Evolutionary conservation across 2,888 invertebrate genomes (phyloP), one percentile per base, ranked within the genome.

Genomic region (Dichetophora obliterata): DNA sequence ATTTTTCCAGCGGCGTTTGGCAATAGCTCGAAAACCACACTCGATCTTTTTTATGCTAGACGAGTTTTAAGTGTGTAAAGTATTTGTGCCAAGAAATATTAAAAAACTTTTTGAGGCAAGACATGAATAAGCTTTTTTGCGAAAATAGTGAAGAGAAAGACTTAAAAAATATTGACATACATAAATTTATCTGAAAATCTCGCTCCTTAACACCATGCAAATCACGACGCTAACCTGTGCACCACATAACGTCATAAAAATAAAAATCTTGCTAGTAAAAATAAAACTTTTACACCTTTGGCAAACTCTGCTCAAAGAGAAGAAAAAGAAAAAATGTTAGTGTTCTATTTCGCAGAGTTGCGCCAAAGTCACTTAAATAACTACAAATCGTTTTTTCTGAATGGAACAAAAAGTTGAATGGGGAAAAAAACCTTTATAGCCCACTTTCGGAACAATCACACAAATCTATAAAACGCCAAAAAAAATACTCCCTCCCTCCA

Each of bases 361-460:
- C 63, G 24, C 48, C 27, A 24, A 48, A 43, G 19, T 68, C 68
- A 27, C 50, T 50, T 50, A 22, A 50, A 68, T 24, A n/a, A 14
- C 68, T 43, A 48, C 66, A 66, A 66, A 43, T 66, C 66, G 66
- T 27, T 68, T 68, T 50, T n/a, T 52, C 50, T 63, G 19, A 31
- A 34, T n/a, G 3, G 63, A 68, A 50, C 22, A 48, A 68, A 48
- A 50, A 19, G 31, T 63, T 63, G 6, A 66, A 52, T 31, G 31
- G n/a, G 5, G 19, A n/a, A 54, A 54, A 54, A 54, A 54, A n/a
- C 11, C 9, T 22, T 54, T 6, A n/a, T 54, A n/a, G 54, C 54
- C 54, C 54, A n/a, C 19, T 22, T 54, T 22, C 19, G 19, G 2
- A 54, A 22, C 22, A n/a, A 22, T 9, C 11, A 22, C 22, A 27